Evolutionary conservation across 2,113 vertebrate species (phyloP).

Genomic region (Petrocephalus microphthalmus): DNA sequence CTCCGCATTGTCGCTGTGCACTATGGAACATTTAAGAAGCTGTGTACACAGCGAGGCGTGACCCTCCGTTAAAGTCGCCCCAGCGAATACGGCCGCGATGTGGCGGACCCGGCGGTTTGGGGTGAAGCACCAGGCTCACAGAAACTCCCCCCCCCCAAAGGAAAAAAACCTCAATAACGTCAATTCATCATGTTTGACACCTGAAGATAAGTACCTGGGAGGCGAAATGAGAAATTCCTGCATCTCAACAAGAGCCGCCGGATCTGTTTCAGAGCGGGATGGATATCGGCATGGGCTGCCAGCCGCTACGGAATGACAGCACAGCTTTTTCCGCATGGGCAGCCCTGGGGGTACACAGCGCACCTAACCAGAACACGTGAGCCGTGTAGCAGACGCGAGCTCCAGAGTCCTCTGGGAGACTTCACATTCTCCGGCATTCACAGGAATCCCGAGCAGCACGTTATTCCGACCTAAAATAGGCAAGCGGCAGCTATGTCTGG

Average conservation of each 20-base stretch:
- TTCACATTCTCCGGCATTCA: not conserved
- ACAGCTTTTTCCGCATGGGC: not conserved
- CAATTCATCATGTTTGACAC: not conserved
- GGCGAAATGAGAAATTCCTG: not conserved
- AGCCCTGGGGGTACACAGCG: not conserved
- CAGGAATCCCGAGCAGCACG: not conserved
- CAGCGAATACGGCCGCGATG: not conserved
- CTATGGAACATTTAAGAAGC: not conserved
- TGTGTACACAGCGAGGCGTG: not conserved
- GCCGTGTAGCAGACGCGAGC: not conserved
- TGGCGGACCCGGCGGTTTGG: not conserved
- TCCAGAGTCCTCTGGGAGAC: not conserved
- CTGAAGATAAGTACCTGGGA: not conserved
- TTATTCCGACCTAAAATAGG: not conserved
- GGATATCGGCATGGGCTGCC: not conserved
- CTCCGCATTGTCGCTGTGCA: not conserved
- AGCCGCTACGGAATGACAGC: not conserved
- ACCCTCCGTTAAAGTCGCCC: not conserved
- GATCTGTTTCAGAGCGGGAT: not conserved
- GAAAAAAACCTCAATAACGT: not conserved
- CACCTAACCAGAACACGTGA: not conserved
- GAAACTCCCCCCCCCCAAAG: not conserved
- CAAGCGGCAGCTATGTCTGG: not conserved
- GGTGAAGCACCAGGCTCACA: not conserved
- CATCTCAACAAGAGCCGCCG: not conserved